phyloP scores from a whole-genome alignment of 2,113 vertebrate genomes.

The Charadrius vociferus region DNA sequence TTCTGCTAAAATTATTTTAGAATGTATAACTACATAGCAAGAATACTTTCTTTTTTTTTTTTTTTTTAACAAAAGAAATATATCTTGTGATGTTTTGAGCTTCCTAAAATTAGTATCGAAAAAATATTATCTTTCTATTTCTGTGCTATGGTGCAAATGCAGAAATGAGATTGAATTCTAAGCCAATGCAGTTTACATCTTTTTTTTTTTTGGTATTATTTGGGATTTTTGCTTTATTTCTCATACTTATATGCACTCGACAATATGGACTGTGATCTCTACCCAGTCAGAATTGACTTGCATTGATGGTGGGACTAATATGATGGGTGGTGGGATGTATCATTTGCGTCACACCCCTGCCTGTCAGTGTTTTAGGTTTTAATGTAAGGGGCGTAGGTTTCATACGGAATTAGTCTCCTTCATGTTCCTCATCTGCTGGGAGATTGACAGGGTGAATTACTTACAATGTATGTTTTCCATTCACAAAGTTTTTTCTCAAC shows the following conservation, averaged over 20 bases:
- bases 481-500: background rate
- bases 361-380: background rate
- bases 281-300: background rate
- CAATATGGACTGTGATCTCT: background rate
- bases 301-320: background rate
- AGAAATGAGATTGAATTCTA: background rate
- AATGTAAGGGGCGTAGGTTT: background rate
- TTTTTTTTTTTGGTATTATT: background rate
- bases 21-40: background rate
- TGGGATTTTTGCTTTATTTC: background rate
- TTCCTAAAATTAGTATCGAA: background rate
- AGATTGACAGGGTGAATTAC: background rate
- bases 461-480: background rate
- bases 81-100: background rate
- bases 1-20: background rate
- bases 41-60: fast-evolving
- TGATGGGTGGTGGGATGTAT: background rate
- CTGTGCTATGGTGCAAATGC: background rate
- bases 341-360: background rate
- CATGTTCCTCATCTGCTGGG: background rate
- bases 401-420: background rate
- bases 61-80: background rate
- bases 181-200: background rate
- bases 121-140: background rate
- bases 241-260: background rate